Conservation (phyloP, 2,888 invertebrate genomes). For the Suillia variegata region DNA sequence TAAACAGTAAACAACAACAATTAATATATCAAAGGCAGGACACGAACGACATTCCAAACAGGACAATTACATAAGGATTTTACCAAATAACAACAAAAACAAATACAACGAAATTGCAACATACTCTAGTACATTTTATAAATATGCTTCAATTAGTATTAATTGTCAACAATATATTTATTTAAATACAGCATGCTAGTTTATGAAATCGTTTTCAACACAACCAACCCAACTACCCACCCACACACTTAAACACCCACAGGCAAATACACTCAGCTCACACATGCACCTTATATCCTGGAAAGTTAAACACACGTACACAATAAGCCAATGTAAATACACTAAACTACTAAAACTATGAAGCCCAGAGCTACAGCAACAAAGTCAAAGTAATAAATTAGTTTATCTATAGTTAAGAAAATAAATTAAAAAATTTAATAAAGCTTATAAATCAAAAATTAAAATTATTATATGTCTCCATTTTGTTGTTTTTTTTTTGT, state of each 20-base stretch:
- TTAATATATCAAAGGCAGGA: not conserved
- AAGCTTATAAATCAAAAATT: too few species aligned
- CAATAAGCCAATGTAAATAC: not conserved
- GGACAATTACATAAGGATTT: conserved; percentile 9
- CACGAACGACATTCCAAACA: conserved; percentile 12
- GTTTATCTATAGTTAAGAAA: conserved; percentile 3
- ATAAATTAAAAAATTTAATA: conserved; percentile 1
- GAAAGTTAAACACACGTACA: conserved; percentile 6
- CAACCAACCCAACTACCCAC: too few species aligned
- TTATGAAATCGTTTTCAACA: not conserved
- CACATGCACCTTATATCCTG: too few species aligned
- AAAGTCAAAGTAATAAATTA: conserved; percentile 19
- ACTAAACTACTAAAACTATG: not conserved
- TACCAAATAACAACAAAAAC: conserved; percentile 16
- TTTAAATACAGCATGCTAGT: not conserved
- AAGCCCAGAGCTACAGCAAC: conserved; percentile 10
- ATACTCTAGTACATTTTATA: conserved; percentile 16
- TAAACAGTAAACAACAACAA: conserved; percentile 13
- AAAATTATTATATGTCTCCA: too few species aligned
- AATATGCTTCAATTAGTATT: conserved; percentile 25
- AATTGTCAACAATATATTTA: conserved; percentile 17
- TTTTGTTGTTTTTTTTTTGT: too few species aligned
- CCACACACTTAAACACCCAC: too few species aligned
- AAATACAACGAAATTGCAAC: conserved; percentile 18
- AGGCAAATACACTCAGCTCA: too few species aligned